Conservation (phyloP, 2,113 vertebrate species). For the Prionailurus viverrinus region DNA sequence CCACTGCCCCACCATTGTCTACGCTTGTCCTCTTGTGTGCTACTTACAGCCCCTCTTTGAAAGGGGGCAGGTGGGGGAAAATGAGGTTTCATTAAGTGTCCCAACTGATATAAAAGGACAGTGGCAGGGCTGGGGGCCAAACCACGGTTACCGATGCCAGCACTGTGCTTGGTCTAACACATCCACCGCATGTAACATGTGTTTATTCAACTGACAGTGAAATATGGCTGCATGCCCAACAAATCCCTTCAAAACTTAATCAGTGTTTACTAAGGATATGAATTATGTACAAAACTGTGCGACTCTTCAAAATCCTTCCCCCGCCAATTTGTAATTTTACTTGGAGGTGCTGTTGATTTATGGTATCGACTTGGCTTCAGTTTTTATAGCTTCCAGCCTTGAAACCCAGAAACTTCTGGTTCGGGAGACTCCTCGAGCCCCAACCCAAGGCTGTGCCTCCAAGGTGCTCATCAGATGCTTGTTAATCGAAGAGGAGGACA, state of each 20-base stretch:
- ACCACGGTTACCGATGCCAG: accelerated
- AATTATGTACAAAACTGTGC: accelerated
- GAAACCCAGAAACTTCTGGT: not conserved
- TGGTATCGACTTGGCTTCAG: accelerated
- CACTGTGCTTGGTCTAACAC: not conserved
- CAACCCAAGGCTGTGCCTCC: accelerated
- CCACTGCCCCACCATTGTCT: accelerated
- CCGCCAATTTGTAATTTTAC: not conserved
- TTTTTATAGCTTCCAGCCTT: accelerated
- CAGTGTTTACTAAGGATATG: accelerated
- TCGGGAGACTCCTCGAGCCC: too few species aligned
- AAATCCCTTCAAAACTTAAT: not conserved
- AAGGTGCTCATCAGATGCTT: not conserved
- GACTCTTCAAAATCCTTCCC: not conserved
- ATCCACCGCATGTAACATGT: accelerated
- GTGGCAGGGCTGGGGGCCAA: not conserved
- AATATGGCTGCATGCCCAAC: not conserved
- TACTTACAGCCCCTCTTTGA: accelerated
- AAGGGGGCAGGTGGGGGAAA: not conserved
- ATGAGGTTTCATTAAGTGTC: not conserved
- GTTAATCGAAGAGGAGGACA: not conserved
- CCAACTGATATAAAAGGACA: not conserved
- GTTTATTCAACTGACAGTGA: not conserved
- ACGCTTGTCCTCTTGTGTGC: accelerated
- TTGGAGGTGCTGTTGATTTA: not conserved